Evolutionary conservation across 2,113 vertebrate species (phyloP).

Genomic region (Chloropsis cyanopogon): DNA sequence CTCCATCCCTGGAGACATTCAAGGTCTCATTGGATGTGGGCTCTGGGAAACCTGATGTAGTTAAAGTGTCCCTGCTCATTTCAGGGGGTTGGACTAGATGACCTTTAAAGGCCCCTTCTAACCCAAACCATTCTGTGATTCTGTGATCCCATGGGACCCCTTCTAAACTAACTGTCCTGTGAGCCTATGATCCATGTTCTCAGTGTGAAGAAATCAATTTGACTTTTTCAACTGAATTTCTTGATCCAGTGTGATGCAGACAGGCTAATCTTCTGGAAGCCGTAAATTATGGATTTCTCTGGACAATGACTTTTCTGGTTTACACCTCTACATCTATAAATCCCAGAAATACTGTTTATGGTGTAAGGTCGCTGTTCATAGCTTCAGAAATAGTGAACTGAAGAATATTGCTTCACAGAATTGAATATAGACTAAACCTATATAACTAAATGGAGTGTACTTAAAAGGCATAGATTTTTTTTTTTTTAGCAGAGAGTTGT

Average conservation of each 20-base stretch:
- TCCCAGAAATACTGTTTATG: background rate
- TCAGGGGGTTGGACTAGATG: background rate
- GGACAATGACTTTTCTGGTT: background rate
- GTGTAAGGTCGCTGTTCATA: background rate
- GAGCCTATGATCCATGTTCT: background rate
- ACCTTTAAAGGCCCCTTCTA: background rate
- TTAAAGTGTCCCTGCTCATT: background rate
- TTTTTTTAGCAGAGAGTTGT: background rate
- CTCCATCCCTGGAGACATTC: background rate
- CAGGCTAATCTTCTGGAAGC: background rate
- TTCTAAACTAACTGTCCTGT: background rate
- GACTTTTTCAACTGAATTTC: background rate
- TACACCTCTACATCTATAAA: background rate
- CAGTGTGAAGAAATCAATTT: background rate
- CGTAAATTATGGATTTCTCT: background rate
- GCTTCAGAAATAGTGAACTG: background rate
- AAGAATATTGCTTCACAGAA: background rate
- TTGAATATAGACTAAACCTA: background rate
- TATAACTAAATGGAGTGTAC: background rate
- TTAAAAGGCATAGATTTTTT: background rate
- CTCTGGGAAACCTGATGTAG: background rate
- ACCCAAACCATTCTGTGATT: background rate
- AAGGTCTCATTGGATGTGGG: background rate
- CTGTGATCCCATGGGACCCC: background rate
- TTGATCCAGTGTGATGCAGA: background rate